Percentiles rank a stretch among this genome's conserved stretches.
These are phyloP conservation scores for Nezara viridula DNA, from an alignment of 2,888 invertebrate species.

Conservation along the genomic window DNA sequence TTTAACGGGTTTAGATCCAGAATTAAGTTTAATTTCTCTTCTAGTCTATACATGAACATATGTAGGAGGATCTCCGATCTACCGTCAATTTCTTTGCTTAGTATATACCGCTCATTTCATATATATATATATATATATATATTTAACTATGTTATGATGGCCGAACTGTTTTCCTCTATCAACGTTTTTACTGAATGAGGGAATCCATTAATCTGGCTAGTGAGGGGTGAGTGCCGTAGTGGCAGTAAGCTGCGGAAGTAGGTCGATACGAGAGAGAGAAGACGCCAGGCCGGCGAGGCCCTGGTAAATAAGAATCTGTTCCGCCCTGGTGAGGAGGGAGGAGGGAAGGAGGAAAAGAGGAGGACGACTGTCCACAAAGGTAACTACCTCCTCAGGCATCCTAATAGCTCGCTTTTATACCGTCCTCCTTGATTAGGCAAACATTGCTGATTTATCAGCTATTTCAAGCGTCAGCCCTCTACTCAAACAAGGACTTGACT, in stretches of 20 bases:
- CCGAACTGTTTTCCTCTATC: too few relatives aligned
- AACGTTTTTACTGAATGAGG: not conserved
- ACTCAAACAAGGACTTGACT: not conserved
- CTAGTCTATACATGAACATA: too few relatives aligned
- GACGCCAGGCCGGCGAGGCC: conserved; percentile 38
- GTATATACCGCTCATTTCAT: too few relatives aligned
- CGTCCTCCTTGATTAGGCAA: not conserved
- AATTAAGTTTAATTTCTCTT: too few relatives aligned
- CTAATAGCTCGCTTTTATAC: not conserved
- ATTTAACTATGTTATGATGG: too few relatives aligned
- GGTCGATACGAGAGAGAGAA: conserved; percentile 42
- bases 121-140: too few relatives aligned
- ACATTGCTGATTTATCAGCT: not conserved
- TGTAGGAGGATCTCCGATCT: too few relatives aligned
- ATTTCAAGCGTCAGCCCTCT: not conserved
- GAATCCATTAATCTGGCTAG: not conserved
- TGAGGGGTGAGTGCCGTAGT: not conserved
- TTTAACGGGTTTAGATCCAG: too few relatives aligned
- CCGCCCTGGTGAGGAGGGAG: not conserved
- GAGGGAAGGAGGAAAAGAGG: not conserved
- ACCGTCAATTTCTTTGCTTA: too few relatives aligned
- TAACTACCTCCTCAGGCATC: not conserved
- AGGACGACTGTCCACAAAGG: not conserved
- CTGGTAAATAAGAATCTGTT: conserved; percentile 29
- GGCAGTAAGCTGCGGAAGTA: conserved; percentile 17